Conservation (phyloP, 2,888 invertebrate species). For the Willowsia nigromaculata region DNA sequence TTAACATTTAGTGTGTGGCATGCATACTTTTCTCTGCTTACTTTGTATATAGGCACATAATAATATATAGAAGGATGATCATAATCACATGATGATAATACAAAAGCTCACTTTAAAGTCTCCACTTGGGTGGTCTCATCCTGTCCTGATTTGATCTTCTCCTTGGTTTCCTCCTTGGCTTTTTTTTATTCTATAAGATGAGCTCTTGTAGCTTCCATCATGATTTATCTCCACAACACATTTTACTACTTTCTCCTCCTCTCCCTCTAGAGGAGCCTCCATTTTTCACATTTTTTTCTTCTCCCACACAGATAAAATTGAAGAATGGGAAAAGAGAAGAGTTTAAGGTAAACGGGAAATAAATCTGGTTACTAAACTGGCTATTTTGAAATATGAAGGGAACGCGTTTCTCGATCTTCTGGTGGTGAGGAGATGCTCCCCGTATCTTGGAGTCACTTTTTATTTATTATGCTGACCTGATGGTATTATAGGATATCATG, state of each 20-base stretch:
- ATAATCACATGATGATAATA: not conserved
- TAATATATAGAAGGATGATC: not conserved
- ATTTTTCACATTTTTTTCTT: not conserved
- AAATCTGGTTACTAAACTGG: not conserved
- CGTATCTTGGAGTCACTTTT: not conserved
- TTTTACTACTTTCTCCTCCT: not conserved
- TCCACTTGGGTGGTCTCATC: not conserved
- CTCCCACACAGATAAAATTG: not conserved
- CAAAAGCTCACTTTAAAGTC: constrained; percentile 11
- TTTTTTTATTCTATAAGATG: not conserved
- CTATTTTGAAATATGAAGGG: not conserved
- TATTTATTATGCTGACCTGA: constrained; percentile 34
- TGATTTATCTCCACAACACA: not conserved
- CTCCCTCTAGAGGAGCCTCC: too few species aligned
- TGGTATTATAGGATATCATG: constrained; percentile 15
- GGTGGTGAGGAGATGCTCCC: not conserved
- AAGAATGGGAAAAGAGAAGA: not conserved
- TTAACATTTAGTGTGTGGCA: too few species aligned
- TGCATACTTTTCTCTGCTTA: too few species aligned
- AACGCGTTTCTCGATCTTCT: not conserved
- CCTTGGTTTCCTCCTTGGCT: not conserved
- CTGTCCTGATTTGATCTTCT: not conserved
- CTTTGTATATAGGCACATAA: too few species aligned
- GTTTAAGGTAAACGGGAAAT: not conserved
- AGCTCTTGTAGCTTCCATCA: not conserved